These are phyloP conservation scores for Lutra lutra DNA, from an alignment of 2,797 vertebrate genomes.

Conservation along the genomic window DNA sequence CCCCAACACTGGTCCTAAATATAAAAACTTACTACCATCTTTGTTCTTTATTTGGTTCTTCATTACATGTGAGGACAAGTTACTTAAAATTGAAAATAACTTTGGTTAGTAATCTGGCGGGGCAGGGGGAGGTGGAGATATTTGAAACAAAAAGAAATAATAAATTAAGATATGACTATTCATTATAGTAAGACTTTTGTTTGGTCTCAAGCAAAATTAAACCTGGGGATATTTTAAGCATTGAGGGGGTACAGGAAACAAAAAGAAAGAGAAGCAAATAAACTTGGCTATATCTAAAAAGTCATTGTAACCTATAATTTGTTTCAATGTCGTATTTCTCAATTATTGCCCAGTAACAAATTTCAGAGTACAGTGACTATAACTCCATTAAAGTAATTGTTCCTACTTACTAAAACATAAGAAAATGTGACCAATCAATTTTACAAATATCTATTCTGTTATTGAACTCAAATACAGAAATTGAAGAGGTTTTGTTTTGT, in stretches of 20 bases:
- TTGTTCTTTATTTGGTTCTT: neutral
- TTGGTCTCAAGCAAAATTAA: neutral
- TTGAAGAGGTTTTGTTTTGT: neutral
- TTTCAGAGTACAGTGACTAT: neutral
- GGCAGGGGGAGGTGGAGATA: neutral
- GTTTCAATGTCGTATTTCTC: neutral
- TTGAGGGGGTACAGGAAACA: neutral
- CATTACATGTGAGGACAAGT: neutral
- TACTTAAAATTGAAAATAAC: conserved; percentile 43
- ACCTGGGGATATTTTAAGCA: neutral
- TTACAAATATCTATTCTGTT: neutral
- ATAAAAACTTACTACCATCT: neutral
- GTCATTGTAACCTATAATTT: neutral
- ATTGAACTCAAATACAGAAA: neutral
- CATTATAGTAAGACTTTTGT: neutral
- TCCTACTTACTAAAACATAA: neutral
- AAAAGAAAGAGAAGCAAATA: neutral
- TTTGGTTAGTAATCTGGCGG: neutral
- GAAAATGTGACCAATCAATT: conserved; percentile 16
- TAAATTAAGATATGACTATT: neutral
- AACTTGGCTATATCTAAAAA: neutral
- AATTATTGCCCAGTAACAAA: neutral
- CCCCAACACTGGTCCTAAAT: neutral
- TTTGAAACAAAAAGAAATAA: neutral
- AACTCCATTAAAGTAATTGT: neutral